These are phyloP conservation scores for Protophormia terraenovae DNA, from an alignment of 2,888 invertebrate species.

Conservation along the genomic window DNA sequence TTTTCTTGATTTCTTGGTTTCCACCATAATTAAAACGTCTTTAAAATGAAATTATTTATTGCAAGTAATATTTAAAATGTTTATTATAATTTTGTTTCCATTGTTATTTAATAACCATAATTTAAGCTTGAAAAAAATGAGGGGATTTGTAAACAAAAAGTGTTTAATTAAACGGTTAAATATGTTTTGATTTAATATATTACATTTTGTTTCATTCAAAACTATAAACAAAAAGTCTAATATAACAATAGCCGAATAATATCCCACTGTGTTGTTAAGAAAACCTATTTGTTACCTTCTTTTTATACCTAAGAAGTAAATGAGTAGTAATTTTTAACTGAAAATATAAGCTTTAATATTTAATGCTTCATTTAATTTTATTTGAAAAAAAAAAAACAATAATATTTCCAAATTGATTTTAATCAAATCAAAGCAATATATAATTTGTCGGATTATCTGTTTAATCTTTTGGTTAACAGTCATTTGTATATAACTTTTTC, in stretches of 20 bases:
- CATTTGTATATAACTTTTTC: neutral
- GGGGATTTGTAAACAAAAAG: neutral
- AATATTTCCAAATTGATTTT: slow-evolving; percentile 19
- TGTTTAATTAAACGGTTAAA: slow-evolving; percentile 17
- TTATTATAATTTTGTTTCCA: neutral
- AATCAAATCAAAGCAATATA: slow-evolving; percentile 1
- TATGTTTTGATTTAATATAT: neutral
- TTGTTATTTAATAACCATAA: neutral
- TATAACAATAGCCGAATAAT: neutral
- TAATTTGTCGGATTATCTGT: slow-evolving; percentile 32
- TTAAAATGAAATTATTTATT: slow-evolving; percentile 24
- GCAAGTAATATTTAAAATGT: slow-evolving; percentile 17
- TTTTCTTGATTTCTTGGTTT: neutral
- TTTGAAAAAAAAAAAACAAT: neutral
- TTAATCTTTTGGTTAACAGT: slow-evolving; percentile 25
- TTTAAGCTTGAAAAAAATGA: neutral
- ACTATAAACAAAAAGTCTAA: neutral
- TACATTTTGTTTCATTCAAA: neutral
- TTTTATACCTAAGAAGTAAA: too few species aligned
- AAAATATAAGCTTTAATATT: neutral
- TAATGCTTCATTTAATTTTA: neutral
- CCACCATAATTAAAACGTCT: slow-evolving; percentile 34
- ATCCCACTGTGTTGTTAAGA: neutral
- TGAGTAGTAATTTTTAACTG: neutral
- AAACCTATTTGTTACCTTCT: neutral